Conservation (phyloP, 1,140 invertebrate genomes). For the Himalopsyche phryganea region DNA sequence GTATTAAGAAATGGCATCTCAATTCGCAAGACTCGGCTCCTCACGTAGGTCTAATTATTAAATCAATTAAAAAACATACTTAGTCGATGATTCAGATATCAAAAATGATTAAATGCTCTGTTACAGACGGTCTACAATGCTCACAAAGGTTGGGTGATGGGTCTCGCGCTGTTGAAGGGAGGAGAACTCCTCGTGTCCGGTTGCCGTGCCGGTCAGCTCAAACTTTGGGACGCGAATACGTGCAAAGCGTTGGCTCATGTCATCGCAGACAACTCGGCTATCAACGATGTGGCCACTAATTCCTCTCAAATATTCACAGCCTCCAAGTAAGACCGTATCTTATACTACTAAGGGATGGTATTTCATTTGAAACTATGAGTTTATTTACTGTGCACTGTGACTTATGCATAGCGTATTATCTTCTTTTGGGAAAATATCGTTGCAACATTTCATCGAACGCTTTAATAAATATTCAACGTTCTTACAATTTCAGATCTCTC, state of each 20-base stretch:
- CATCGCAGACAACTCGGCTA: slow-evolving; percentile 69
- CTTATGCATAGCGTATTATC: no score
- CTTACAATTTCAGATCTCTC: no score
- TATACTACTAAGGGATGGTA: neutral
- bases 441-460: no score
- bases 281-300: slow-evolving; percentile 74
- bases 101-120: no score
- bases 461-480: no score
- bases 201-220: slow-evolving; percentile 71
- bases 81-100: no score
- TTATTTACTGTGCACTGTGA: no score
- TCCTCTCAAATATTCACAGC: slow-evolving; percentile 74
- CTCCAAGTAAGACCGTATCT: slow-evolving; percentile 56
- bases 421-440: no score
- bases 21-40: slow-evolving; percentile 59
- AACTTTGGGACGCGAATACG: slow-evolving; percentile 49
- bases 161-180: slow-evolving; percentile 64
- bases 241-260: slow-evolving; percentile 67
- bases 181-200: slow-evolving; percentile 66
- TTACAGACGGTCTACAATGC: slow-evolving; percentile 78
- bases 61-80: no score
- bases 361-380: neutral
- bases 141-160: slow-evolving; percentile 87
- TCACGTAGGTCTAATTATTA: slow-evolving; percentile 58
- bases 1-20: slow-evolving; percentile 86